Evolutionary conservation across 2,113 vertebrate genomes (phyloP), one percentile per base, ranked within the genome.

Genomic region (Cyprinus carpio): DNA sequence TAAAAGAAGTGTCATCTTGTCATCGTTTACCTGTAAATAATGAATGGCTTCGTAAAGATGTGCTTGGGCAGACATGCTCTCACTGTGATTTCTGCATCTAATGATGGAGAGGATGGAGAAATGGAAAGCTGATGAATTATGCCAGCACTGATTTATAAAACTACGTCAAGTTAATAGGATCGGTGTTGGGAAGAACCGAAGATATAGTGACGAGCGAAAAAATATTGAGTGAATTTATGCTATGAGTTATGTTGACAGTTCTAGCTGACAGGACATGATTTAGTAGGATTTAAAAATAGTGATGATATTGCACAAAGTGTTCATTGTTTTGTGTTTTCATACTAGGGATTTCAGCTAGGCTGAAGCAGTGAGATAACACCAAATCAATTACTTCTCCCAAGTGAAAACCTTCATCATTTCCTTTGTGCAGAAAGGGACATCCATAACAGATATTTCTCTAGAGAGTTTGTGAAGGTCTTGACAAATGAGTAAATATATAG

Each of bases 71-170:
- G 51, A 37, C 51, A 54, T 27, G 40, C 2, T 62, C 20, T 60
- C 20, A 58, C 54, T 34, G 31, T 58, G 54, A 78, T 60, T 23
- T 60, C 29, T 58, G 51, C 72, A 49, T 75, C 13, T 58, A 78
- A 58, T 58, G 29, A 79, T 62, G 13, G 23, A 60, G 23, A 79
- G 56, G 20, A 79, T 4, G 1, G 34, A 43, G 5, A 62, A 37
- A 79, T 31, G 12, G 12, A 79, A n/a, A 34, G 76, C 34, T 79
- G 20, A 40, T 79, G 13, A 79, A 40, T 79, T 79, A 79, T 62
- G 51, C 56, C 29, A 25, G 29, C 10, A 78, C 5, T 58, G 51
- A 34, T 58, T 78, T 37, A 58, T 58, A 34, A 58, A 78, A 58
- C 51, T 58, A 58, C 8, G 29, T 54, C 77, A 62, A 64, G 37